Evolutionary conservation across 92 coral and sea anemone species (phyloP).

Genomic region (Micromussa lordhowensis): DNA sequence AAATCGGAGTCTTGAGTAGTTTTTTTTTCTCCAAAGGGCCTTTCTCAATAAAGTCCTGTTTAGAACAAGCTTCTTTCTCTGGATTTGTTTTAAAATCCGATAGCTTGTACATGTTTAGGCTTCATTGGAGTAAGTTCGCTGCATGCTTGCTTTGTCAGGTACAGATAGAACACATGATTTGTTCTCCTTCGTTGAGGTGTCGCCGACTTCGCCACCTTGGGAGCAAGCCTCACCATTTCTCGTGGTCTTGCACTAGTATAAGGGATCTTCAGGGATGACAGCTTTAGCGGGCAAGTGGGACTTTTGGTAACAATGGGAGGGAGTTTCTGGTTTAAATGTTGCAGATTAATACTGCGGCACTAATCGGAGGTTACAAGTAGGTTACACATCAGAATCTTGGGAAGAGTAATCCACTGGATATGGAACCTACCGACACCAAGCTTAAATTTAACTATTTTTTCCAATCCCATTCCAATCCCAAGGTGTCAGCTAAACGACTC

Average conservation of each 20-base stretch:
- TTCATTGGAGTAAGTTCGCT: background rate
- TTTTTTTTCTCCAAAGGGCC: background rate
- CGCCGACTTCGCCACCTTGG: too few relatives aligned
- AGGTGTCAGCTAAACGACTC: too few relatives aligned
- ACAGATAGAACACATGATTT: conserved; percentile 10
- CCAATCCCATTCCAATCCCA: too few relatives aligned
- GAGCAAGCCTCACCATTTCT: background rate
- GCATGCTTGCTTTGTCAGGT: background rate
- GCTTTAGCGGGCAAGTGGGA: background rate
- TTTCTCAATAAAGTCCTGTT: background rate
- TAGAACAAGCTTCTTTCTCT: background rate
- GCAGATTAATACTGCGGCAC: too few relatives aligned
- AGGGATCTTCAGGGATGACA: background rate
- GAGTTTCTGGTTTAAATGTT: background rate
- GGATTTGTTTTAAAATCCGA: background rate
- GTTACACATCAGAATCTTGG: too few relatives aligned
- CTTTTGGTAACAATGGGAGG: background rate
- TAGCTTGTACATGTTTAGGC: background rate
- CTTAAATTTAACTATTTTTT: too few relatives aligned
- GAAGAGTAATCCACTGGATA: too few relatives aligned
- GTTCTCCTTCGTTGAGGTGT: background rate
- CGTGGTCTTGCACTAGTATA: background rate
- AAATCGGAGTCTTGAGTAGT: background rate
- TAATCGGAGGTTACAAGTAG: too few relatives aligned
- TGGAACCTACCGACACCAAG: too few relatives aligned